Evolutionary conservation across 35 echinoderm and acorn worm species (phyloP), one percentile per base, ranked within the genome.

Genomic region (Ophioderma brevispina): DNA sequence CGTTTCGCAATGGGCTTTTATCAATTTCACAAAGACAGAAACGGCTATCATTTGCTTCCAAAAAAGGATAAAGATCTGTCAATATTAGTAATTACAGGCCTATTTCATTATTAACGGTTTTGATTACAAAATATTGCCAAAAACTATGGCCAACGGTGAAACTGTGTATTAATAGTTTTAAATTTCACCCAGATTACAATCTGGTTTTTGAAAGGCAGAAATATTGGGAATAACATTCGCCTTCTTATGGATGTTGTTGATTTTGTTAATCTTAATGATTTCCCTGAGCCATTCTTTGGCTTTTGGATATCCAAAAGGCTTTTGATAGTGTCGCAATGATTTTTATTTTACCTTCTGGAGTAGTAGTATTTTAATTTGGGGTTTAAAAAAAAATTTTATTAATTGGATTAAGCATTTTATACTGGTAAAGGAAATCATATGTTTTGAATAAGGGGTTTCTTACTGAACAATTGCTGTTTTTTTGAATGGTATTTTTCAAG

Each of bases 361-460:
- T n/a, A n/a, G n/a, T n/a, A 79, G 35, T 33, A 34, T 2, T 79
- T 79, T 34, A 79, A 79, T 79, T 79, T 79, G 30, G 33, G 77
- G 19, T n/a, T n/a, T n/a, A n/a, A n/a, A n/a, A 34, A 79, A 8
- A 46, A 46, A 46, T 46, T 79, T 79, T 32, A 32, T 38, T 18
- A 34, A 0, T 79, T 25, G 77, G 35, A 32, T 79, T 33, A 79
- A 38, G 21, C 77, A 36, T 4, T 79, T n/a, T n/a, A 5, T 79
- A 79, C 32, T 79, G 30, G 77, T 38, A 79, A n/a, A n/a, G 33
- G 33, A 79, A 79, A 15, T 32, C 23, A 5, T 79, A 79, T 79
- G 77, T 79, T 1, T 79, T 76, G 38, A 79, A 36, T 46, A 79
- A 79, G 77, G 77, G 4, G 30, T 79, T 34, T n/a, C 77, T 79